Evolutionary conservation across 2,888 invertebrate species (phyloP), one percentile per base, ranked within the genome.

Genomic region (Lapara coniferarum): DNA sequence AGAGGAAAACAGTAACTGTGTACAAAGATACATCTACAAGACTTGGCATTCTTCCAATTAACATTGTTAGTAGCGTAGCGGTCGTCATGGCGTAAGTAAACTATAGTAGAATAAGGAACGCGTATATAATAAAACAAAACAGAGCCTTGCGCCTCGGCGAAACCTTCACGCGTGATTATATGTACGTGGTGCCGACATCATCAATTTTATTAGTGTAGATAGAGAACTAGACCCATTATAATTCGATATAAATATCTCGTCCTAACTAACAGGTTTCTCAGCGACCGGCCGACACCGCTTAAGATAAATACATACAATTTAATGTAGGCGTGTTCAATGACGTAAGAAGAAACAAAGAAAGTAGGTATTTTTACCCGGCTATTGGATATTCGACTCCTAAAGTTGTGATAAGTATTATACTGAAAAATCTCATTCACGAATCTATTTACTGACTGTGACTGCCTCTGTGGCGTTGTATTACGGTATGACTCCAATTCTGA

Each of bases 21-120:
- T 46, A 44, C 56, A 59, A 19, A 67, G 72, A 75, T 73, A 72
- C 72, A 66, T 73, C 46, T 73, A 74, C 71, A 71, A 74, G 71
- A 72, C 71, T 73, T 77, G 77, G 77, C 75, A 72, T 73, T 72
- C 73, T 70, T 73, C 76, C 77, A 77, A 78, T 77, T 76, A 77
- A 73, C 73, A 73, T 73, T 68, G 74, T 77, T 73, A 75, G 74
- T 72, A 67, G 66, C 73, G 72, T 73, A 71, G 52, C 70, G 67
- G 66, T 70, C 25, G 66, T 51, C 66, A 68, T 71, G 72, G 70
- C 73, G 71, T 72, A 74, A 72, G 71, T 72, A 74, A 72, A 71
- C 70, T 69, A 72, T 57, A 69, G 67, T 68, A 66, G 66, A 46
- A 68, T 69, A 69, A 68, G 70, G 68, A 71, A 71, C 73, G 66